These are phyloP conservation scores for Drosophila kanapiae DNA, from an alignment of 1,140 invertebrate genomes.

Conservation along the genomic window DNA sequence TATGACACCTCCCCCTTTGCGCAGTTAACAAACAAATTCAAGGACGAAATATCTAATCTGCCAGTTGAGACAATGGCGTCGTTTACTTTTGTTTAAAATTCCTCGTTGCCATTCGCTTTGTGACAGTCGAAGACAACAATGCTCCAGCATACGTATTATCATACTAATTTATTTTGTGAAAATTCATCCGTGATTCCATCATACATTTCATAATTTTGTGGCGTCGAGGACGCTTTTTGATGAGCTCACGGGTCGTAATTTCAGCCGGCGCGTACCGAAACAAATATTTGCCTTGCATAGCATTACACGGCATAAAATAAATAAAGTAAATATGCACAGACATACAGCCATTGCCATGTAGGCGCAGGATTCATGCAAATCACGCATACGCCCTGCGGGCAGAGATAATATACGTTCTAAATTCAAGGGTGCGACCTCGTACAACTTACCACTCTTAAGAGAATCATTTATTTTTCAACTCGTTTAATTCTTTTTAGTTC, in stretches of 20 bases:
- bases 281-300: conserved; percentile 71
- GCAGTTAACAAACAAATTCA: conserved; percentile 29
- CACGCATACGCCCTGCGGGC: conserved; percentile 50
- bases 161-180: conserved; percentile 77
- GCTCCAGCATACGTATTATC: conserved; percentile 24
- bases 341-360: conserved; percentile 4
- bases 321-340: conserved; percentile 35
- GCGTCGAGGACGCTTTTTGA: conserved; percentile 57
- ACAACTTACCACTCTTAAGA: background rate
- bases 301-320: conserved; percentile 62
- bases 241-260: conserved; percentile 73
- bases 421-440: conserved; percentile 4
- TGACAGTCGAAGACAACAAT: conserved; percentile 42
- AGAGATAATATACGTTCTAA: background rate
- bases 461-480: too few species aligned
- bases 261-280: conserved; percentile 44
- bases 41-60: conserved; percentile 52
- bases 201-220: conserved; percentile 65
- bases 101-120: background rate
- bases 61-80: conserved; percentile 27
- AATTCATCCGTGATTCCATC: conserved; percentile 70
- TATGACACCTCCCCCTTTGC: conserved; percentile 18
- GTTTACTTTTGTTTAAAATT: conserved; percentile 44
- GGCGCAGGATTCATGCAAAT: conserved; percentile 55
- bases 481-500: too few species aligned